These are phyloP conservation scores for Griposia aprilina DNA, from an alignment of 2,888 invertebrate genomes.

Conservation along the genomic window DNA sequence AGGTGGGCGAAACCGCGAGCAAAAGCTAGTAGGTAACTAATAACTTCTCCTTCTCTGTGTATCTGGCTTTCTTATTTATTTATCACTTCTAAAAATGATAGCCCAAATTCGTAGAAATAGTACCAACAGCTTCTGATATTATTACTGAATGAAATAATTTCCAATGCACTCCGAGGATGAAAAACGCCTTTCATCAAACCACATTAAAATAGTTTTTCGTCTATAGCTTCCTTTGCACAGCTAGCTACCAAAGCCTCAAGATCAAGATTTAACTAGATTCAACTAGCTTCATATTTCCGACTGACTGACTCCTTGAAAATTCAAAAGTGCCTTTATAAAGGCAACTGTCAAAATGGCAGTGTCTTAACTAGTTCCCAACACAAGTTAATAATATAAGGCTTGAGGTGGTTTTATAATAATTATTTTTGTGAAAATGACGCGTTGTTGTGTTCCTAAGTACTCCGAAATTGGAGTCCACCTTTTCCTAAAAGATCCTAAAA, in stretches of 20 bases:
- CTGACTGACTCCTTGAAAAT: too few species aligned
- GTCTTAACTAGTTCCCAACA: too few species aligned
- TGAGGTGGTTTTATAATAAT: too few species aligned
- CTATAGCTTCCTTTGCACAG: not conserved
- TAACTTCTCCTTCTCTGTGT: not conserved
- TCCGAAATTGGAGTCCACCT: too few species aligned
- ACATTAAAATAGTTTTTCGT: not conserved
- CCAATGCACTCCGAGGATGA: not conserved
- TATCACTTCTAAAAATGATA: not conserved
- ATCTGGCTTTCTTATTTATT: not conserved
- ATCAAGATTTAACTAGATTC: not conserved
- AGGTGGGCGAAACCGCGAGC: too few species aligned
- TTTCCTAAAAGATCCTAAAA: too few species aligned
- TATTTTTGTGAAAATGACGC: too few species aligned
- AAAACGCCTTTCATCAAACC: not conserved
- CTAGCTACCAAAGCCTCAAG: not conserved
- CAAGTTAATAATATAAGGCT: too few species aligned
- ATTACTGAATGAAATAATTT: not conserved
- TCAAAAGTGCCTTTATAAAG: too few species aligned
- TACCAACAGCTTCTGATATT: not conserved
- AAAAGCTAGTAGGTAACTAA: not conserved
- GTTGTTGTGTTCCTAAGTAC: too few species aligned
- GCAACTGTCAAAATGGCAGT: too few species aligned
- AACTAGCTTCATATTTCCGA: not conserved
- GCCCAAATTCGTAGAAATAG: not conserved